Percentiles rank a stretch among this genome's conserved stretches.
Conservation (phyloP, 2,797 vertebrate genomes). For the Neoniphon sammara region DNA sequence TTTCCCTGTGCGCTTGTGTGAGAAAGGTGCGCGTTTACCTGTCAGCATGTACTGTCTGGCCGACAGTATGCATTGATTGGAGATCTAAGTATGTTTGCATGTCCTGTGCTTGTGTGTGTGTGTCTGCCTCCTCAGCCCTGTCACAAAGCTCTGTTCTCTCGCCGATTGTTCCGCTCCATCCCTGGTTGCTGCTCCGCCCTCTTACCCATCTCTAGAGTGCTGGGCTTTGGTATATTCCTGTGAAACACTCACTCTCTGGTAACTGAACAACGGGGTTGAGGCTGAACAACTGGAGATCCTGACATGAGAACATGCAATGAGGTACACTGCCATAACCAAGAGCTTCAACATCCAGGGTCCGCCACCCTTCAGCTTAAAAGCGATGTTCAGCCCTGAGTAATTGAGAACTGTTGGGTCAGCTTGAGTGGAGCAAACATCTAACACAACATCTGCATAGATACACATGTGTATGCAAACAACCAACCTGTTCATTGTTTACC, state of each 20-base stretch:
- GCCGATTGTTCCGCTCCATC: conserved; percentile 78
- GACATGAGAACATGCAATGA: conserved; percentile 81
- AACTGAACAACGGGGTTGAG: conserved; percentile 70
- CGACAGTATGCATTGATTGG: conserved; percentile 19
- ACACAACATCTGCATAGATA: conserved; percentile 57
- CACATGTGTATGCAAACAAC: conserved; percentile 77
- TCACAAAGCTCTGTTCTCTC: conserved; percentile 66
- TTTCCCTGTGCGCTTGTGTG: conserved; percentile 32
- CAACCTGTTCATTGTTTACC: conserved; percentile 67
- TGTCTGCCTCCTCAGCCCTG: conserved; percentile 48
- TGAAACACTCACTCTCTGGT: conserved; percentile 75
- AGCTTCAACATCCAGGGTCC: conserved; percentile 73
- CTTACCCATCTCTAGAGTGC: conserved; percentile 70
- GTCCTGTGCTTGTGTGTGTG: conserved; percentile 11
- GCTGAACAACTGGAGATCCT: conserved; percentile 78
- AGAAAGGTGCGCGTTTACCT: conserved; percentile 16
- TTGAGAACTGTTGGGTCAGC: conserved; percentile 77
- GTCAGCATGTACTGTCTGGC: conserved; percentile 9
- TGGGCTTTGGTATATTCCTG: conserved; percentile 72
- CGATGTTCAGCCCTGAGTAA: conserved; percentile 73
- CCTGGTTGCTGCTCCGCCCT: conserved; percentile 86
- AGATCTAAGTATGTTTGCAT: conserved; percentile 11
- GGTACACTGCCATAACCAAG: conserved; percentile 76
- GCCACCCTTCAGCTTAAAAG: conserved; percentile 68
- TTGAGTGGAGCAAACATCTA: conserved; percentile 65